A percentile compares a stretch with the other conserved stretches of the same genome.
phyloP scores from a whole-genome alignment of 2,797 vertebrate genomes.

The Siniperca undulata region DNA sequence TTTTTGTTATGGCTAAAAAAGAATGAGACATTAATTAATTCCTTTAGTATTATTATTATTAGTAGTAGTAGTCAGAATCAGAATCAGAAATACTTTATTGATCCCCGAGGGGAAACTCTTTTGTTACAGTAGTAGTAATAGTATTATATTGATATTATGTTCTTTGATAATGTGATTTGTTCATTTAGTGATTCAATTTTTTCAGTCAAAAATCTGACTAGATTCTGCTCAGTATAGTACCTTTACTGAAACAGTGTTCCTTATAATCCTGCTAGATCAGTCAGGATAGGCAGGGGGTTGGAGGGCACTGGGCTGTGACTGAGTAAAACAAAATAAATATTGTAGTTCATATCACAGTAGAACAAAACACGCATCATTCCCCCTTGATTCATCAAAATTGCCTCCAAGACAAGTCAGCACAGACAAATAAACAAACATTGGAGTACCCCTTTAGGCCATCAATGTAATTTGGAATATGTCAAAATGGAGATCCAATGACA shows the following conservation, averaged over 20 bases:
- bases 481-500: background rate
- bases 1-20: background rate
- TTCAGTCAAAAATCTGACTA: background rate
- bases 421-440: background rate
- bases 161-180: background rate
- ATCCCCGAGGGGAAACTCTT: no score
- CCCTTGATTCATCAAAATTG: background rate
- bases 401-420: background rate
- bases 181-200: background rate
- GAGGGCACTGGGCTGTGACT: background rate
- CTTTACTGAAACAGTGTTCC: background rate
- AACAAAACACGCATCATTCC: conserved; percentile 2
- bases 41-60: background rate
- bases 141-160: background rate
- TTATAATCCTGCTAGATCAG: background rate
- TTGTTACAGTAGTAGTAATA: background rate
- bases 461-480: background rate
- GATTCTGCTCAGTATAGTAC: background rate
- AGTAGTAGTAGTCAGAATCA: background rate
- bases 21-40: background rate
- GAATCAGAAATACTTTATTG: no score
- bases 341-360: background rate
- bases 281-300: background rate
- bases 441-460: background rate
- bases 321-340: conserved; percentile 20